Percentiles rank a stretch among this genome's conserved stretches.
Conservation (phyloP, 2,888 invertebrate species). For the Agrotis clavis region DNA sequence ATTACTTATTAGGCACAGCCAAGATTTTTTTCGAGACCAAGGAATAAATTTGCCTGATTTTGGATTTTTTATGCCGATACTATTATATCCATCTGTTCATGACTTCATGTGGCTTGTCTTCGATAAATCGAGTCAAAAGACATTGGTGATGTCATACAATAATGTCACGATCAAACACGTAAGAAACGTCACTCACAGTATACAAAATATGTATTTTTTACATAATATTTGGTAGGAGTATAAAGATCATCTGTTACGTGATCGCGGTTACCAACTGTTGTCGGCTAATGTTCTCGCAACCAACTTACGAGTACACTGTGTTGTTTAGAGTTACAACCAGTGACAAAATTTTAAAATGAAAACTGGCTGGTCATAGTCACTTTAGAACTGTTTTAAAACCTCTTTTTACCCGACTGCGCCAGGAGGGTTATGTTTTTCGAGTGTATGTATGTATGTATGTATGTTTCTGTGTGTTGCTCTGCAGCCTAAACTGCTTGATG, state of each 20-base stretch:
- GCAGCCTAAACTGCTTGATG: too few relatives aligned
- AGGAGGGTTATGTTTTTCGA: too few relatives aligned
- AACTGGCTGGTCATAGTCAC: neutral
- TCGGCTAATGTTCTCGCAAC: conserved; percentile 28
- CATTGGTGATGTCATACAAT: conserved; percentile 30
- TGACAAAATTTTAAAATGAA: conserved; percentile 2
- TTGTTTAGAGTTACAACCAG: neutral
- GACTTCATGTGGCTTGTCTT: neutral
- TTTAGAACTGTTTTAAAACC: too few relatives aligned
- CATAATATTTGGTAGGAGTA: conserved; percentile 41
- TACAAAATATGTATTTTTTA: conserved; percentile 40
- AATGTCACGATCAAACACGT: conserved; percentile 44
- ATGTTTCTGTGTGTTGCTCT: too few relatives aligned
- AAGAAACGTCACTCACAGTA: conserved; percentile 11
- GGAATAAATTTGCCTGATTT: too few relatives aligned
- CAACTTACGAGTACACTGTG: neutral
- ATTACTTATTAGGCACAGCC: too few relatives aligned
- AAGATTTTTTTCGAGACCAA: too few relatives aligned
- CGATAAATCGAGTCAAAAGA: conserved; percentile 22
- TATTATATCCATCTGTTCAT: too few relatives aligned
- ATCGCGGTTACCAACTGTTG: conserved; percentile 12
- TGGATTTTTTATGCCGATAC: too few relatives aligned
- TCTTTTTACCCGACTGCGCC: too few relatives aligned
- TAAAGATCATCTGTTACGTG: conserved; percentile 54
- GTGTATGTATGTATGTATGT: too few relatives aligned